Conservation (phyloP, 2,113 vertebrate species). For the Okapia johnstoni region DNA sequence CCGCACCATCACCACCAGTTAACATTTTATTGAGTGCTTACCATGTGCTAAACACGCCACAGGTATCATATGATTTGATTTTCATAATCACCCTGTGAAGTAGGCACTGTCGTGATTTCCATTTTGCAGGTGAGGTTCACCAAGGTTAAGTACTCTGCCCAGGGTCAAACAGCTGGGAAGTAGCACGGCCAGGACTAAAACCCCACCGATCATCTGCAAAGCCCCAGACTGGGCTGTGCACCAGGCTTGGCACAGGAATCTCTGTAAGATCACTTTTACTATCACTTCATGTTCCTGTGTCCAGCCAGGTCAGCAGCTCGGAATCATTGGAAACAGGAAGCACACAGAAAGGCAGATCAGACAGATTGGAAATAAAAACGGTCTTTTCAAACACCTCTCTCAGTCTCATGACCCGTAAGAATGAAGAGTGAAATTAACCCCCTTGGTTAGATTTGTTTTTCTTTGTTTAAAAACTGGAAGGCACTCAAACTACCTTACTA, state of each 20-base stretch:
- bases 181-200: not conserved
- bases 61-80: not conserved
- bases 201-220: not conserved
- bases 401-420: not conserved
- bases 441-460: not conserved
- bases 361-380: not conserved
- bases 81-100: conserved; percentile 20
- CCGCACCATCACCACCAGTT: not conserved
- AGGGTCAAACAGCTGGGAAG: conserved; percentile 3
- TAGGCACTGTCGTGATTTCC: not conserved
- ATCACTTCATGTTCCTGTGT: not conserved
- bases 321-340: not conserved
- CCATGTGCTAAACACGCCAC: not conserved
- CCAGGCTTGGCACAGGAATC: not conserved
- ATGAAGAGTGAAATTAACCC: conserved; percentile 32
- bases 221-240: not conserved
- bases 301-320: not conserved
- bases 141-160: not conserved
- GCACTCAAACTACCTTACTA: not conserved
- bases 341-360: not conserved
- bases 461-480: conserved; percentile 44
- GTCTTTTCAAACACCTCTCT: not conserved
- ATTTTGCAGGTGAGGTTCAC: not conserved
- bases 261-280: not conserved
- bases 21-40: conserved; percentile 5